A percentile compares a stretch with the other conserved stretches of the same genome.
Conservation (phyloP, 2,888 invertebrate genomes). For the Deroplatys truncata region DNA sequence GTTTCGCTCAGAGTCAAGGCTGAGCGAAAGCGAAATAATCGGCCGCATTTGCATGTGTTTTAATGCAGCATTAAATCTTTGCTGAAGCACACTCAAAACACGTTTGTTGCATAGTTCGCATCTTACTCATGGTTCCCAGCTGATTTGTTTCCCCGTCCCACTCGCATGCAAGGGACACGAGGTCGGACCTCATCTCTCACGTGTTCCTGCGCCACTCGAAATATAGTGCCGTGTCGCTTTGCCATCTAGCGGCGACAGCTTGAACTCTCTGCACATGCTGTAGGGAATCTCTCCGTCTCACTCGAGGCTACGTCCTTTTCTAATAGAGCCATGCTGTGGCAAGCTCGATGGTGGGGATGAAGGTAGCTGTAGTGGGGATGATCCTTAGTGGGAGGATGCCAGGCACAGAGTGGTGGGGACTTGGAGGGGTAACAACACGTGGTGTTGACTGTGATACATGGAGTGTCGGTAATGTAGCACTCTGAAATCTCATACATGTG, state of each 20-base stretch:
- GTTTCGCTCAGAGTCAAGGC: neutral
- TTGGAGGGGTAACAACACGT: conserved; percentile 3
- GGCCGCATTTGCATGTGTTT: neutral
- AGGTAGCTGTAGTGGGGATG: neutral
- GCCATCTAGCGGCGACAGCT: conserved; percentile 17
- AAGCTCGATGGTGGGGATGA: neutral
- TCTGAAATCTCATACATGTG: neutral
- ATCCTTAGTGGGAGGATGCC: neutral
- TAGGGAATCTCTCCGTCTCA: neutral
- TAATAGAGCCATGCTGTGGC: neutral
- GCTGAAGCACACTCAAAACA: neutral
- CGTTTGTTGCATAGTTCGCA: neutral
- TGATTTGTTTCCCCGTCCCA: neutral
- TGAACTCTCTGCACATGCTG: neutral
- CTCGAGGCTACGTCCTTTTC: neutral
- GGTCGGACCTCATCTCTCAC: neutral
- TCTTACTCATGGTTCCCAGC: neutral
- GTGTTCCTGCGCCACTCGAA: neutral
- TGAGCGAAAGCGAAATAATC: neutral
- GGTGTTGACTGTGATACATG: neutral
- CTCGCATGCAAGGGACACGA: neutral
- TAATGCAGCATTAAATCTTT: neutral
- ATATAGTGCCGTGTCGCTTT: conserved; percentile 3
- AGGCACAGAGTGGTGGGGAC: neutral
- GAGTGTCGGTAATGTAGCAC: neutral